Evolutionary conservation across 1,140 invertebrate species (phyloP).

Genomic region (Galleria mellonella): DNA sequence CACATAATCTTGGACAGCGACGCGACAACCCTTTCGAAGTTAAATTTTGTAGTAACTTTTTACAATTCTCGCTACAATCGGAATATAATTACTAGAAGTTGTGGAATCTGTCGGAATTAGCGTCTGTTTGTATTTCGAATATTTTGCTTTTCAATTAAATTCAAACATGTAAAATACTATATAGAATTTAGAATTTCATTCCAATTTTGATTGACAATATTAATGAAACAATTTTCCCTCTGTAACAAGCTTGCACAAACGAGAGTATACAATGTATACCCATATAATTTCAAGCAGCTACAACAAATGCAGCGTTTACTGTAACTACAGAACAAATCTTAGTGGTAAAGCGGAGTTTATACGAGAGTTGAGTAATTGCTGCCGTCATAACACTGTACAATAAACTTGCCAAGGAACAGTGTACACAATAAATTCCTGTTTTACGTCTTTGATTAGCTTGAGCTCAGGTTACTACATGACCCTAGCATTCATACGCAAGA

Average conservation of each 20-base stretch:
- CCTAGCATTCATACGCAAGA: slow-evolving; percentile 40
- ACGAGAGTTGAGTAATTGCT: slow-evolving; percentile 62
- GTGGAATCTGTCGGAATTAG: neutral
- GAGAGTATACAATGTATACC: slow-evolving; percentile 17
- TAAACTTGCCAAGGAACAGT: slow-evolving; percentile 61
- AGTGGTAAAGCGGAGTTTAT: slow-evolving; percentile 33
- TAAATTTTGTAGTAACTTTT: slow-evolving; percentile 12
- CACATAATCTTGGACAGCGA: slow-evolving; percentile 26
- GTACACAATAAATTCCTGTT: slow-evolving; percentile 65
- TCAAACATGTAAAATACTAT: too few species aligned
- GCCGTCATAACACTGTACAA: slow-evolving; percentile 57
- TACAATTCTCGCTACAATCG: slow-evolving; percentile 9
- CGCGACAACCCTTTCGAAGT: slow-evolving; percentile 7
- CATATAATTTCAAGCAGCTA: slow-evolving; percentile 17
- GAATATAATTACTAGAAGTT: slow-evolving; percentile 4
- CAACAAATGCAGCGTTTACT: slow-evolving; percentile 12
- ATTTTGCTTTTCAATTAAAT: neutral
- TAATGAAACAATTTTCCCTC: too few species aligned
- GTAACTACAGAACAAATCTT: slow-evolving; percentile 21
- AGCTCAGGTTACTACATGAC: slow-evolving; percentile 54
- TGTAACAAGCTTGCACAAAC: neutral
- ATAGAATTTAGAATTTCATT: too few species aligned
- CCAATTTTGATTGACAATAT: too few species aligned
- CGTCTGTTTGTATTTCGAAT: neutral
- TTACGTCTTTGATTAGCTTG: slow-evolving; percentile 65